Conservation (phyloP, 2,888 invertebrate species). For the Aspidapion aeneum region DNA sequence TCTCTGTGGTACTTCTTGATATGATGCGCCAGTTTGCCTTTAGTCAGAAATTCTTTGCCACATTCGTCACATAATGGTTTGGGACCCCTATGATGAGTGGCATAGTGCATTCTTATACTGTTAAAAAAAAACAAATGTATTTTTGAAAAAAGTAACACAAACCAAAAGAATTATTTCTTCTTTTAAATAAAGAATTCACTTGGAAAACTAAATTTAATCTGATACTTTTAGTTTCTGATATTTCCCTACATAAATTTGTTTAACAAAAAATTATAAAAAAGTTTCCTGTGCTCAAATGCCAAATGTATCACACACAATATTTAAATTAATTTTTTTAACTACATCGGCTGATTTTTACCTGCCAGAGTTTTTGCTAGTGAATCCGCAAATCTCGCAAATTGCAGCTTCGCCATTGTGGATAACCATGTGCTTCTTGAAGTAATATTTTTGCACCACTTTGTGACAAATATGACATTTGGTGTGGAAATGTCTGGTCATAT, state of each 20-base stretch:
- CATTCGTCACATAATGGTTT: slow-evolving; percentile 35
- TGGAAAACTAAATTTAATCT: too few species aligned
- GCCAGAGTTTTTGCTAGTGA: slow-evolving; percentile 38
- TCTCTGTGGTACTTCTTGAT: slow-evolving; percentile 38
- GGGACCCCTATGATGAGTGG: neutral
- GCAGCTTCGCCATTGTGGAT: slow-evolving; percentile 34
- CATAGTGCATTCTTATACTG: neutral
- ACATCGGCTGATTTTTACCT: too few species aligned
- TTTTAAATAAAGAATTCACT: too few species aligned
- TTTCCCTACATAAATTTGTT: too few species aligned
- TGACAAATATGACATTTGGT: slow-evolving; percentile 38
- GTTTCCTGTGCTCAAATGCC: too few species aligned
- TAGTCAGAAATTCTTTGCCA: slow-evolving; percentile 34
- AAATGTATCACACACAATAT: too few species aligned
- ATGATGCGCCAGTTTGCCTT: slow-evolving; percentile 36
- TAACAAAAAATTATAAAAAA: too few species aligned
- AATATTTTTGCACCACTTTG: slow-evolving; percentile 33
- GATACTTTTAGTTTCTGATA: too few species aligned
- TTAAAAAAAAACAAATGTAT: neutral
- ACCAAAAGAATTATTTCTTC: too few species aligned
- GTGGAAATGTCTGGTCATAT: slow-evolving; percentile 35
- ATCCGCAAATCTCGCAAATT: slow-evolving; percentile 40
- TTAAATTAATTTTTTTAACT: too few species aligned
- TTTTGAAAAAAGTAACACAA: too few species aligned
- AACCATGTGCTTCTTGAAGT: slow-evolving; percentile 37